Evolutionary conservation across 2,888 invertebrate genomes (phyloP).

Genomic region (Oligia latruncula): DNA sequence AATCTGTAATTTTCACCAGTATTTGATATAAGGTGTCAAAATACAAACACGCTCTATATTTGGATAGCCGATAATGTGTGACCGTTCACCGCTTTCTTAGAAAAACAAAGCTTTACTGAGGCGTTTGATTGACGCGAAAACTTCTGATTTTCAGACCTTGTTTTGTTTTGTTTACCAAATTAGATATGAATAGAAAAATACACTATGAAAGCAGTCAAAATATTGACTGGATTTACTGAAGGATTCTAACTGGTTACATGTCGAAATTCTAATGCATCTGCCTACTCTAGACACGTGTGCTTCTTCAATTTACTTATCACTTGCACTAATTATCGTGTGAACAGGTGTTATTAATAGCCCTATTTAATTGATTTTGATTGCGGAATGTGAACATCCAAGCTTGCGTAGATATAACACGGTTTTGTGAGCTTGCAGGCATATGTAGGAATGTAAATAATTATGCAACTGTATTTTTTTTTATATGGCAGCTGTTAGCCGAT

Average conservation of each 20-base stretch:
- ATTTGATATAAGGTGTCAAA: background rate
- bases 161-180: conserved; percentile 14
- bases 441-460: conserved; percentile 25
- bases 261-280: conserved; percentile 17
- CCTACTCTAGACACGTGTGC: conserved; percentile 21
- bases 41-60: background rate
- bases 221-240: background rate
- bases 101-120: background rate
- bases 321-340: conserved; percentile 34
- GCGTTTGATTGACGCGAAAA: background rate
- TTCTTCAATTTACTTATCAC: conserved; percentile 32
- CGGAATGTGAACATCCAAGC: conserved; percentile 40
- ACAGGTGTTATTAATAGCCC: conserved; percentile 26
- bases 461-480: conserved; percentile 9
- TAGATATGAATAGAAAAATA: background rate
- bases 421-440: conserved; percentile 5
- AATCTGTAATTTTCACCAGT: background rate
- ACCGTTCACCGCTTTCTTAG: background rate
- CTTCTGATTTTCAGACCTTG: background rate
- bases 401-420: conserved; percentile 16
- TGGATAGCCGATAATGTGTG: background rate
- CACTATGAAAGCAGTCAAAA: background rate
- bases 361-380: conserved; percentile 32
- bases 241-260: conserved; percentile 1
- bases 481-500: background rate